Percentiles rank a stretch among this genome's conserved stretches.
Conservation (phyloP, 2,113 vertebrate genomes). For the Peucedramus taeniatus region DNA sequence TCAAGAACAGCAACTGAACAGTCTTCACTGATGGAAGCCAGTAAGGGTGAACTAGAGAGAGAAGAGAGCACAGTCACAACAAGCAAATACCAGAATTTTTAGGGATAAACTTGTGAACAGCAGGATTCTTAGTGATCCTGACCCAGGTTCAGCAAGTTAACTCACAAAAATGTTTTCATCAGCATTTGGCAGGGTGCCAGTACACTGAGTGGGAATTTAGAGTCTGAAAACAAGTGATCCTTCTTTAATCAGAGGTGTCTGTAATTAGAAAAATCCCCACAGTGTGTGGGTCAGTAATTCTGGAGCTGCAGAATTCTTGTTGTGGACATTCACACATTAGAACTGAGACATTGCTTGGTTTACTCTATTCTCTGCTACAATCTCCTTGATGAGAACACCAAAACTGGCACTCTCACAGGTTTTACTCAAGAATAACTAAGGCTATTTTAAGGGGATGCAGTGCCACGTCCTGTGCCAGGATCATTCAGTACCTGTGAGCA, state of each 20-base stretch:
- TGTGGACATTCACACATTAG: neutral
- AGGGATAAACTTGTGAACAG: neutral
- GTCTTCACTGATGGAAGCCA: slow-evolving; percentile 93
- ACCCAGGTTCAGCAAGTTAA: neutral
- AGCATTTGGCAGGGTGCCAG: neutral
- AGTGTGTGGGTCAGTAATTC: neutral
- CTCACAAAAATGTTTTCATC: neutral
- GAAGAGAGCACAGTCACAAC: neutral
- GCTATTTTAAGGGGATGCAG: neutral
- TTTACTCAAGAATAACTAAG: neutral
- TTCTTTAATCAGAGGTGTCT: neutral
- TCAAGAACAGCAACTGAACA: slow-evolving; percentile 87
- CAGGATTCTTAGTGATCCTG: neutral
- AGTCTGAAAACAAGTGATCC: neutral
- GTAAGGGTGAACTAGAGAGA: slow-evolving; percentile 74
- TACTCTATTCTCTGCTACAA: neutral
- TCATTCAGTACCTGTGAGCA: slow-evolving; percentile 78
- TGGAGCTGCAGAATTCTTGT: neutral
- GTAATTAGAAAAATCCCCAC: neutral
- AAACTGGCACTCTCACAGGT: rapidly evolving
- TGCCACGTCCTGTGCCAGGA: neutral
- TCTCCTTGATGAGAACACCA: neutral
- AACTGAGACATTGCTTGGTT: rapidly evolving
- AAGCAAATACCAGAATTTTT: neutral
- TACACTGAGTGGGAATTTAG: rapidly evolving